A percentile compares a stretch with the other conserved stretches of the same genome.
Conservation (phyloP, 2,888 invertebrate genomes). For the Rotaria sp. region DNA sequence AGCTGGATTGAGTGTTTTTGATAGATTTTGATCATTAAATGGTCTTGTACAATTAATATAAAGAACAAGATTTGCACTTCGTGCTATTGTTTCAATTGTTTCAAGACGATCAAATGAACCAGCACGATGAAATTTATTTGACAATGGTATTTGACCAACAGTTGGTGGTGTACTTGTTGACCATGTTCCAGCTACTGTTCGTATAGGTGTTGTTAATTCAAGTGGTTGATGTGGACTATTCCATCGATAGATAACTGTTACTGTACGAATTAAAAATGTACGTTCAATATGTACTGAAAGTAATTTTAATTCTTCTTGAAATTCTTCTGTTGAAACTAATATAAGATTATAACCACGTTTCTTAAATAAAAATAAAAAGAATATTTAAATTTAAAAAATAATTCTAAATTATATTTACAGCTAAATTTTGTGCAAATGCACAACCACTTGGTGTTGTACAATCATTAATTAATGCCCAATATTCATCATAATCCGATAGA, state of each 20-base stretch:
- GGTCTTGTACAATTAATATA: slow-evolving; percentile 23
- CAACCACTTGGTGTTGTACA: neutral
- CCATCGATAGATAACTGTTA: slow-evolving; percentile 19
- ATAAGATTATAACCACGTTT: slow-evolving; percentile 16
- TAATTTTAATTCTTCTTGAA: slow-evolving; percentile 12
- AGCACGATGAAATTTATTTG: slow-evolving; percentile 23
- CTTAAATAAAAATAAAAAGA: neutral
- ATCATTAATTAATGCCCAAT: slow-evolving; percentile 25
- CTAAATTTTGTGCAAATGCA: slow-evolving; percentile 26
- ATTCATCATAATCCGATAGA: neutral
- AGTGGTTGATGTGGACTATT: neutral
- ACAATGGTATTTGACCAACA: neutral
- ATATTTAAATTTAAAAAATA: neutral
- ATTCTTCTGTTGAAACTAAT: slow-evolving; percentile 12
- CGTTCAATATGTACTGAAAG: neutral
- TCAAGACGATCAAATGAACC: slow-evolving; percentile 23
- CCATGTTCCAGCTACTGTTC: neutral
- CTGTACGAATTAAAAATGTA: slow-evolving; percentile 17
- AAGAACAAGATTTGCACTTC: neutral
- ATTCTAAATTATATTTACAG: neutral
- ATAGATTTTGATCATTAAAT: slow-evolving; percentile 28
- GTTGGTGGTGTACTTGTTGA: neutral
- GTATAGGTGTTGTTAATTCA: neutral
- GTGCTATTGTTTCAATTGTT: neutral
- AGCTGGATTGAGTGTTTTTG: slow-evolving; percentile 9